phyloP scores from a whole-genome alignment of 1,140 invertebrate genomes.

The Sinonovacula constricta region DNA sequence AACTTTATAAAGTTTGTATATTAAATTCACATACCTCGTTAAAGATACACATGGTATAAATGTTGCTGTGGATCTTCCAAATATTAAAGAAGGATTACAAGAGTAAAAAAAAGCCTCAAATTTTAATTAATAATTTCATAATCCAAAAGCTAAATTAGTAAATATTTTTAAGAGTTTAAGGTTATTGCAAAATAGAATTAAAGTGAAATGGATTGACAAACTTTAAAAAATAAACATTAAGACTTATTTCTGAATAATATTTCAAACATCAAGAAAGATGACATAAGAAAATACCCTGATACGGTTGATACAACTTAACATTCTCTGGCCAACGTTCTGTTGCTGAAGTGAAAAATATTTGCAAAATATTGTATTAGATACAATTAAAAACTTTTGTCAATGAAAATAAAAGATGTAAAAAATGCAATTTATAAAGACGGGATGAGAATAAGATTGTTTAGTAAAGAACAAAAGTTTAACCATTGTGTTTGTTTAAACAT shows the following conservation, averaged over 20 bases:
- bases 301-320: constrained; percentile 90
- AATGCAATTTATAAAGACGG: background rate
- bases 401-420: background rate
- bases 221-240: too few species aligned
- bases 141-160: too few species aligned
- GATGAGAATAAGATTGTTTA: background rate
- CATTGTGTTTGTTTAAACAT: background rate
- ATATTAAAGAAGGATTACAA: too few species aligned
- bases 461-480: background rate
- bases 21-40: background rate
- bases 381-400: background rate
- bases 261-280: background rate
- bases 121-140: too few species aligned
- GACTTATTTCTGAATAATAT: background rate
- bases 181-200: too few species aligned
- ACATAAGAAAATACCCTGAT: constrained; percentile 81
- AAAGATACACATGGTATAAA: background rate
- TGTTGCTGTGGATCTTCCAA: too few species aligned
- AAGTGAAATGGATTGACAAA: background rate
- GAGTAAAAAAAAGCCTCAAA: too few species aligned
- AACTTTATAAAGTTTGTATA: background rate
- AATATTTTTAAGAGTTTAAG: too few species aligned
- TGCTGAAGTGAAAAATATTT: constrained; percentile 75
- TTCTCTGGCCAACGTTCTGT: constrained; percentile 92
- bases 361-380: background rate